Evolutionary conservation across 1,140 invertebrate genomes (phyloP).

Genomic region (Paramacrobiotus metropolitanus): DNA sequence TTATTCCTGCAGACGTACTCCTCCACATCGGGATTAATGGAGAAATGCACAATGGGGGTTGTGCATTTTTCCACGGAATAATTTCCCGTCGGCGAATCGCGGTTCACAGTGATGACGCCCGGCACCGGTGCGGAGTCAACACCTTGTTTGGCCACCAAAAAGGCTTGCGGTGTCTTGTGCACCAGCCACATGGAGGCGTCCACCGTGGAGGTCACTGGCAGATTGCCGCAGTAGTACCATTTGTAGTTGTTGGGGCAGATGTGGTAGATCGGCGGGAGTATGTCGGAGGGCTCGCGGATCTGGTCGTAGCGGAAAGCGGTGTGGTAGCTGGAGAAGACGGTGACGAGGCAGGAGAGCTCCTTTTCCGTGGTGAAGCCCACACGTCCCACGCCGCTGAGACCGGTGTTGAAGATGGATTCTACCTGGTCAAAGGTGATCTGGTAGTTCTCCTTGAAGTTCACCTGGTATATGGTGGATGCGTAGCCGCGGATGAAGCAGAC

Average conservation of each 20-base stretch:
- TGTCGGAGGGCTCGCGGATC: not conserved
- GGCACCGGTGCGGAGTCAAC: too few species aligned
- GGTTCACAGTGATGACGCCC: not conserved
- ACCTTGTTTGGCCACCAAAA: too few species aligned
- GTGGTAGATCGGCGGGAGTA: not conserved
- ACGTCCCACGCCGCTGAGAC: not conserved
- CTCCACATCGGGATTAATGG: not conserved
- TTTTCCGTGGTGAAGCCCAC: not conserved
- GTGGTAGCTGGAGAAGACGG: not conserved
- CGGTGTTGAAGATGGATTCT: not conserved
- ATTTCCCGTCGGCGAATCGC: not conserved
- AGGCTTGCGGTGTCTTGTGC: not conserved
- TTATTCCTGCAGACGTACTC: not conserved
- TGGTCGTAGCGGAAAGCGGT: not conserved
- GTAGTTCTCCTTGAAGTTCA: not conserved
- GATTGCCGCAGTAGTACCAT: conserved; percentile 1
- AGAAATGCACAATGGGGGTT: not conserved
- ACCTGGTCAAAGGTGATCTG: not conserved
- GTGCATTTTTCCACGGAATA: not conserved
- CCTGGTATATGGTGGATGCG: not conserved
- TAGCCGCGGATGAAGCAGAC: not conserved
- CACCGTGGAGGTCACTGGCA: not conserved
- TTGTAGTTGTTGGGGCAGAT: conserved; percentile 5
- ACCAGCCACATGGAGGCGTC: not conserved
- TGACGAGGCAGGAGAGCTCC: not conserved